phyloP scores from a whole-genome alignment of 2,113 vertebrate species.

The Panurus biarmicus region DNA sequence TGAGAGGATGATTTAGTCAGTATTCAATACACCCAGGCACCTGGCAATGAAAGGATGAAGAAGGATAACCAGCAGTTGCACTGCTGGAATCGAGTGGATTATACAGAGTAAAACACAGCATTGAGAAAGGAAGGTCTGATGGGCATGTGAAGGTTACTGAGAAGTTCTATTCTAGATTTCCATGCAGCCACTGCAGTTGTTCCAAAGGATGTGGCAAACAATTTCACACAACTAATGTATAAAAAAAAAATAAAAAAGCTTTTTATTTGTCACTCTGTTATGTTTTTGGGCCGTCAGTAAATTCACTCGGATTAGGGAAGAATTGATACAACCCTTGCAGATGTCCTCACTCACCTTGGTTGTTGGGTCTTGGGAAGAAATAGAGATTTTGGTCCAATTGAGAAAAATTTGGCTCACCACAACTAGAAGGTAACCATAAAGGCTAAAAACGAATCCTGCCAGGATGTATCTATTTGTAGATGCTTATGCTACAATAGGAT shows the following conservation, averaged over 20 bases:
- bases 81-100: not conserved
- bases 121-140: not conserved
- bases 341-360: not conserved
- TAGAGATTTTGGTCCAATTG: not conserved
- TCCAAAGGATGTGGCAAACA: not conserved
- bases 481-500: not conserved
- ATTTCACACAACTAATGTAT: not conserved
- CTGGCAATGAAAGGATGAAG: not conserved
- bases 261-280: not conserved
- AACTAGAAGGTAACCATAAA: not conserved
- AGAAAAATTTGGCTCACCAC: not conserved
- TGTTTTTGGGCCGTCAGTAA: not conserved
- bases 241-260: not conserved
- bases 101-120: accelerated
- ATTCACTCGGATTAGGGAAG: not conserved
- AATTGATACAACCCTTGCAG: not conserved
- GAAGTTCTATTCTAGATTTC: not conserved
- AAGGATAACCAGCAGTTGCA: not conserved
- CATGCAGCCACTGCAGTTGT: accelerated
- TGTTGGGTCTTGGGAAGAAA: not conserved
- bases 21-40: not conserved
- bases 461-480: not conserved
- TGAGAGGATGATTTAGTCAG: not conserved
- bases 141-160: not conserved
- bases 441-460: not conserved